These are phyloP conservation scores for Eutrigla gurnardus DNA, from an alignment of 2,797 vertebrate genomes.

Conservation along the genomic window DNA sequence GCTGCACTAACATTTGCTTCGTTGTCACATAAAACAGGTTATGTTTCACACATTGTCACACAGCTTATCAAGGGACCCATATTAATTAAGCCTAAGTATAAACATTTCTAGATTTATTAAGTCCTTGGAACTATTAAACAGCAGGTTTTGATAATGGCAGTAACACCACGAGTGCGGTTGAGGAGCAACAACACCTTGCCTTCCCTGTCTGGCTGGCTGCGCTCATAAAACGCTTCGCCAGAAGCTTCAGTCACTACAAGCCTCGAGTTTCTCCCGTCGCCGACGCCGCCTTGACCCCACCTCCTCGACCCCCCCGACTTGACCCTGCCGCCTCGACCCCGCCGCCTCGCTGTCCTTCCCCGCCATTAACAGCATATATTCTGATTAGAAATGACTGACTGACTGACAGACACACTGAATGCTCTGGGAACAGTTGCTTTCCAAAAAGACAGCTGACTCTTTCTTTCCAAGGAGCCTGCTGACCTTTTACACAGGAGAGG, in stretches of 20 bases:
- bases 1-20: conserved; percentile 23
- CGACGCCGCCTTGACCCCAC: conserved; percentile 45
- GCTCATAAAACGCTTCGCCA: conserved; percentile 33
- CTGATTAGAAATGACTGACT: conserved; percentile 75
- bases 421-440: conserved; percentile 78
- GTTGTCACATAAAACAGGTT: conserved; percentile 1
- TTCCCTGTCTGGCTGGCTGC: conserved; percentile 54
- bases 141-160: conserved; percentile 43
- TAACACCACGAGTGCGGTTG: conserved; percentile 26
- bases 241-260: conserved; percentile 10
- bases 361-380: conserved; percentile 70
- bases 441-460: conserved; percentile 76
- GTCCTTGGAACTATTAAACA: conserved; percentile 25
- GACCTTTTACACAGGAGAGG: conserved; percentile 73
- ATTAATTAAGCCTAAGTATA: conserved; percentile 6
- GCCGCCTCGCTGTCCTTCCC: conserved; percentile 43
- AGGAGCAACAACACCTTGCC: conserved; percentile 55
- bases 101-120: conserved; percentile 22
- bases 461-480: conserved; percentile 69
- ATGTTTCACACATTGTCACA: conserved; percentile 12
- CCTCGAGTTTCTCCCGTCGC: conserved; percentile 32
- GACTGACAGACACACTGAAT: conserved; percentile 54
- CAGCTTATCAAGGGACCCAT: conserved; percentile 9
- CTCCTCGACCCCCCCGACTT: conserved; percentile 41
- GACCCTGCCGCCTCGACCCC: conserved; percentile 42